Percentiles rank a stretch among this genome's conserved stretches.
phyloP scores from a whole-genome alignment of 2,113 vertebrate species.

The Plectropomus leopardus region DNA sequence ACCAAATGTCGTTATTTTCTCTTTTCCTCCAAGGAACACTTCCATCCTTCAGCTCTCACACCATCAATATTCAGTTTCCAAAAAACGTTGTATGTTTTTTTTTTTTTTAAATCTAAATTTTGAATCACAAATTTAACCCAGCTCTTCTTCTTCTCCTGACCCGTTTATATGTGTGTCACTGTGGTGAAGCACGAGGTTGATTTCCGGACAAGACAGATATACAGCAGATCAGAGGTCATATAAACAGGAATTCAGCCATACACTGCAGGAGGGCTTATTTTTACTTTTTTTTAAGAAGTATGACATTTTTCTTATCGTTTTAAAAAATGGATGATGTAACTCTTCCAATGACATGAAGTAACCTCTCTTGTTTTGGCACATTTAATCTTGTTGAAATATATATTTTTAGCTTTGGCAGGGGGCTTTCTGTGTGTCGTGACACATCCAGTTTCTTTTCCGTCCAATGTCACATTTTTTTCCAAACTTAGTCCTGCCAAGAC shows the following conservation, averaged over 20 bases:
- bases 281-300: conserved; percentile 37
- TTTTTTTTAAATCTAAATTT: not conserved
- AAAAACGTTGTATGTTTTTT: too few species aligned
- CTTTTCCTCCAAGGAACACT: conserved; percentile 16
- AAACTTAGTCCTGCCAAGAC: not conserved
- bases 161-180: conserved; percentile 20
- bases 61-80: conserved; percentile 12
- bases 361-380: conserved; percentile 2
- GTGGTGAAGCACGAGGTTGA: conserved; percentile 26
- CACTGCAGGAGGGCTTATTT: conserved; percentile 49
- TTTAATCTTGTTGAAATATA: not conserved
- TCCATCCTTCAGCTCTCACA: conserved; percentile 38
- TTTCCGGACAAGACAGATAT: conserved; percentile 43
- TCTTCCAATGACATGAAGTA: conserved; percentile 2
- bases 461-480: not conserved
- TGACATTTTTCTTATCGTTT: conserved; percentile 38
- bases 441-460: not conserved
- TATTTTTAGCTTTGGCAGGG: not conserved
- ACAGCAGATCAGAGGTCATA: conserved; percentile 49
- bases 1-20: conserved; percentile 45
- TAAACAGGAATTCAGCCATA: conserved; percentile 55
- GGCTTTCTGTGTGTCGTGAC: not conserved
- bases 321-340: conserved; percentile 37
- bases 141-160: not conserved
- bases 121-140: not conserved